Evolutionary conservation across 1,140 invertebrate genomes (phyloP), one percentile per base, ranked within the genome.

Genomic region (Bombus waltoni): DNA sequence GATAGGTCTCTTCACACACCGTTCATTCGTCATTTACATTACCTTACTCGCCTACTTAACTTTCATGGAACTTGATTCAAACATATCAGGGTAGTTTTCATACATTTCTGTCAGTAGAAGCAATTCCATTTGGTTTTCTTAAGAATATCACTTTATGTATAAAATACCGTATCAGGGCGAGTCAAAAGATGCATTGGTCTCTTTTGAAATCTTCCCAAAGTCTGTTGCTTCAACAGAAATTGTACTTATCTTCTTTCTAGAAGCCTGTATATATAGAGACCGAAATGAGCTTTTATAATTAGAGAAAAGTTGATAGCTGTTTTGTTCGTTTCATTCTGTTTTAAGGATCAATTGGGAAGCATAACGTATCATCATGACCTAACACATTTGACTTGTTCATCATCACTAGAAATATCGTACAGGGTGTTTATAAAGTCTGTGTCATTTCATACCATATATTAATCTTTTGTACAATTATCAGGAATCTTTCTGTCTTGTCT

Each of bases 391-490:
- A 5, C 47, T 57, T n/a, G 8, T 32, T 32, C n/a, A 62, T 62
- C 15, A 22, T 57, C 22, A n/a, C 0, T 28, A 32, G 40, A 8
- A 28, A 15, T 74, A 75, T 35, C 18, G 42, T 82, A 75, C 81
- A 82, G 81, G 81, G 81, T 75, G 81, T 75, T 82, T 82, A 70
- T 72, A 40, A 59, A 75, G 72, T 72, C 32, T 72, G 28, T 25
- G 28, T 11, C 25, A 22, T 42, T 38, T 44, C n/a, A 11, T 9
- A 9, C 10, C 4, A 35, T 18, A 32, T 44, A 40, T 66, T 42
- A 18, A 59, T 22, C 47, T 22, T 53, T 53, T 53, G 18, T 22
- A 53, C 47, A 53, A 53, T 53, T 53, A 8, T 70, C 10, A 18
- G 25, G 25, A 38, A n/a, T 15, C 18, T 13, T 57, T 13, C 18